phyloP scores from a whole-genome alignment of 2,797 vertebrate species.

The Microchirus variegatus region DNA sequence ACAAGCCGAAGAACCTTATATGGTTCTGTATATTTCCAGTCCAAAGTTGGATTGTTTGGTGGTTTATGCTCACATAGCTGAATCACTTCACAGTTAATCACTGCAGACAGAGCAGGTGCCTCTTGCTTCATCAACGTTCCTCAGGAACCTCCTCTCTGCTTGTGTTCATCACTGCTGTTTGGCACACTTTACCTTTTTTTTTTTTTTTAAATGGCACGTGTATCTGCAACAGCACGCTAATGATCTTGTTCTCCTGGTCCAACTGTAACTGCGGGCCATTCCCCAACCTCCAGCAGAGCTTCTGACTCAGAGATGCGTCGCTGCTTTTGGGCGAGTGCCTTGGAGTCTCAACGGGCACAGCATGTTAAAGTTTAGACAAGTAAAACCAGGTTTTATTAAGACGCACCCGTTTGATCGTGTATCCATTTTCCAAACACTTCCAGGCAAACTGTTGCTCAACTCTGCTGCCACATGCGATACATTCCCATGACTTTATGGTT shows the following conservation, averaged over 20 bases:
- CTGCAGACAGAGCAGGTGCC: slow-evolving; percentile 29
- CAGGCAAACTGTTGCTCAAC: slow-evolving; percentile 23
- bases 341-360: background rate
- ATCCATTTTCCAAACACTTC: slow-evolving; percentile 9
- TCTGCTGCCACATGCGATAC: background rate
- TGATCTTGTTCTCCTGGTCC: slow-evolving; percentile 54
- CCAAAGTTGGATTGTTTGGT: no score
- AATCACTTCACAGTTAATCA: background rate
- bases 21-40: no score
- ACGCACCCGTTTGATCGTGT: slow-evolving; percentile 7
- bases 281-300: background rate
- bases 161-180: slow-evolving; percentile 35
- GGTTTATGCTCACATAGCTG: no score
- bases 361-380: slow-evolving; percentile 31
- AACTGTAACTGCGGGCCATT: slow-evolving; percentile 23
- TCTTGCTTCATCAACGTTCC: slow-evolving; percentile 5
- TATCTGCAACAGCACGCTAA: slow-evolving; percentile 35
- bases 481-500: background rate
- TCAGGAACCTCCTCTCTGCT: slow-evolving; percentile 49
- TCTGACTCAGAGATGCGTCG: slow-evolving; percentile 24
- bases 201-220: slow-evolving; percentile 12
- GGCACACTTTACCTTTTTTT: slow-evolving; percentile 29
- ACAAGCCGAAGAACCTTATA: no score
- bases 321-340: background rate
- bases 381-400: slow-evolving; percentile 43